Evolutionary conservation across 2,113 vertebrate species (phyloP), one percentile per base, ranked within the genome.

Genomic region (Toxostoma redivivum): DNA sequence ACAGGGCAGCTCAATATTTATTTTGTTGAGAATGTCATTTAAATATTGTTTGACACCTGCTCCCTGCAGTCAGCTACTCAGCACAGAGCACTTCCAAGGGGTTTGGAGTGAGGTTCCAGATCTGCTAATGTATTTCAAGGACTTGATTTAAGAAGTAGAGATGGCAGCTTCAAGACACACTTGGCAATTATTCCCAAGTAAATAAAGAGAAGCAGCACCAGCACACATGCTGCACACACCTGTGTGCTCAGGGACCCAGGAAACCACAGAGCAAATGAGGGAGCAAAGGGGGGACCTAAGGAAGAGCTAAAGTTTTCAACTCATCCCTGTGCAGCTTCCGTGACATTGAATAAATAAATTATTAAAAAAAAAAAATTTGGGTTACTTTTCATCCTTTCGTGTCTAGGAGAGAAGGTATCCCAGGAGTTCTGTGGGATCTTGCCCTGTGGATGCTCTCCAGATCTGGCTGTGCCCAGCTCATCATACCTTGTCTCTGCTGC

Each of bases 31-130:
- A 96, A 97, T 93, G 92, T 94, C 94, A 98, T 98, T 98, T 98
- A 98, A 98, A 98, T 98, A 97, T 94, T 97, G 96, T 95, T 97
- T 98, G 98, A 97, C 98, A 98, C 96, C 97, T 98, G 97, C 97
- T 98, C 96, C 97, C 97, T 94, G 61, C 91, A 94, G 90, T 96
- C 88, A 95, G 95, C 92, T 92, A 93, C 94, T 97, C 88, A 97
- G 89, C 89, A 57, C 80, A 81, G 82, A 88, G 91, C 90, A 90
- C 79, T 97, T 97, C 95, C 91, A 96, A 96, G 74, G 65, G 88
- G 86, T 90, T 96, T 94, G 90, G 88, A 94, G 80, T 61, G 79
- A 95, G 76, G 89, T 95, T 94, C 94, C 84, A 93, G 93, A 61
- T 76, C 62, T 45, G 51, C 60, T 45, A 78, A 56, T 14, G 25